Base-by-base conservation (phyloP, 1,140 invertebrate species). In the Ylistrum balloti region DNA sequence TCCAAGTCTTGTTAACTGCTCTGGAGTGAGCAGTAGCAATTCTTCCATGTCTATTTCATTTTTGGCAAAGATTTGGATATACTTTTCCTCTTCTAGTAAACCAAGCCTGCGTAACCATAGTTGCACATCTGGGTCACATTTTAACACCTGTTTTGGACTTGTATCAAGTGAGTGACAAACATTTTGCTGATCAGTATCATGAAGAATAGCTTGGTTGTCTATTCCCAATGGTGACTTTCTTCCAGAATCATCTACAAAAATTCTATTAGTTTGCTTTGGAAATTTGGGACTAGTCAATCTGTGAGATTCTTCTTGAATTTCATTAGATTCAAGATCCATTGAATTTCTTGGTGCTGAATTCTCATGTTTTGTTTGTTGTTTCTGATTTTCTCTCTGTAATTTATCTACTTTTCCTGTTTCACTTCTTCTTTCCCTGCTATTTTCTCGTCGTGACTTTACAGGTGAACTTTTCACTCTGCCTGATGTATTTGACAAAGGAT, bases 1-100 rank as follows among this genome's bases (percentile, higher is more conserved):
- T 13, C 95, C 95, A 93, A 96, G 95, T 20, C 94, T 92, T 33
- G 93, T 91, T 3, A 96, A 90, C 11, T 93, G 90, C 22, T 91
- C 88, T 34, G 92, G 92, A 88, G 93, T 93, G 35, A 96, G 88
- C 33, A 94, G 90, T 45, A 91, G 85, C 15, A 95, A 34, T 33
- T 92, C 93, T 28, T 88, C 88, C 92, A 96, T 93, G 56, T 95
- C 95, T 28, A 96, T 92, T 90, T 95, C 93, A 91, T 96, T 93
- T 41, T 94, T 92, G 86, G 92, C 92, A 93, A 96, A 96, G 13
- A 96, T 89, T 33, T 93, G 48, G 13, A 94, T 88, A 88, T 94
- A 95, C 45, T 91, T 93, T 1, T 94, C 92, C 38, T 93, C 92
- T 91, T 95, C 93, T 35, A 93, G 74, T 28, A 96, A 88, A 22